A percentile compares a stretch with the other conserved stretches of the same genome.
Conservation (phyloP, 2,113 vertebrate species). For the Platichthys flesus region DNA sequence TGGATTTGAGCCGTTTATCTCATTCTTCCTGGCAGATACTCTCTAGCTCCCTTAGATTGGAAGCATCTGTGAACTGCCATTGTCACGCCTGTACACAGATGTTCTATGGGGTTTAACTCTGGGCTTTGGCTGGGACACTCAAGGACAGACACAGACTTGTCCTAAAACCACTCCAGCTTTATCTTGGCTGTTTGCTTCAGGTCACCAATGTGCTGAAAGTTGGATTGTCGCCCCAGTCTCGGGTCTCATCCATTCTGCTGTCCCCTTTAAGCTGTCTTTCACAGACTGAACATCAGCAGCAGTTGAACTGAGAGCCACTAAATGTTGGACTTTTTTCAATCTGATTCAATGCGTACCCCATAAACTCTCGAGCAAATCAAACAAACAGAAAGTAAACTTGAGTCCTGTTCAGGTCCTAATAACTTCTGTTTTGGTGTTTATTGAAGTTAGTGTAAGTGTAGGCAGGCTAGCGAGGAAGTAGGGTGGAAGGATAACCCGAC, state of each 20-base stretch:
- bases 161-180: not conserved
- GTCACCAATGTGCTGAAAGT: not conserved
- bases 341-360: no score
- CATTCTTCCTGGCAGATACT: slow-evolving; percentile 2
- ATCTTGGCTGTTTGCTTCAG: not conserved
- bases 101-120: not conserved
- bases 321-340: no score
- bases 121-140: not conserved
- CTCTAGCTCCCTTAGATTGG: not conserved
- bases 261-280: no score
- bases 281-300: no score
- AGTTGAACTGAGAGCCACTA: no score
- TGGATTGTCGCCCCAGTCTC: not conserved
- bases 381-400: no score
- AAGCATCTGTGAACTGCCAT: not conserved
- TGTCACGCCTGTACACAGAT: not conserved
- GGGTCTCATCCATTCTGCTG: not conserved
- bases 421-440: no score
- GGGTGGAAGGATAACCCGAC: no score
- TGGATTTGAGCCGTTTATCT: not conserved
- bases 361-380: no score
- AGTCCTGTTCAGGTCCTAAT: no score
- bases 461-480: no score
- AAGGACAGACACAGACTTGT: not conserved
- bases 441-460: no score